Evolutionary conservation across 2,888 invertebrate genomes (phyloP).

Genomic region (Idaea aversata): DNA sequence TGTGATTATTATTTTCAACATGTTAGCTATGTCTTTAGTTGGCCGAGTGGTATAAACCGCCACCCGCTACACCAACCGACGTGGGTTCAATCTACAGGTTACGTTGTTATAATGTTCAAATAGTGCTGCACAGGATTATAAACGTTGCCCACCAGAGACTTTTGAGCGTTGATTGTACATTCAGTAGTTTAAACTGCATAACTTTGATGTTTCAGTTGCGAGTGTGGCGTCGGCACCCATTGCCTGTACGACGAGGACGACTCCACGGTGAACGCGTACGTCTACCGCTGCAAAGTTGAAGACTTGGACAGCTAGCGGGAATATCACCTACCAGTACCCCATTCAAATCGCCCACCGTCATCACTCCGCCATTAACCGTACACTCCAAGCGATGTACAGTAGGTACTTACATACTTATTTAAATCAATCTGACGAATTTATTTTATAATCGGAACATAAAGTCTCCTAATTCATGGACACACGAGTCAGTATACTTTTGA

Average conservation of each 20-base stretch:
- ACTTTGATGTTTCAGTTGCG: conserved; percentile 43
- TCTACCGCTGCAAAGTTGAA: conserved; percentile 36
- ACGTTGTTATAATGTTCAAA: too few species aligned
- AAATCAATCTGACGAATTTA: background rate
- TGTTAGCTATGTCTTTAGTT: too few species aligned
- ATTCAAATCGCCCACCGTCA: conserved; percentile 7
- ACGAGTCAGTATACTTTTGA: background rate
- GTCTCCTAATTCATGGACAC: background rate
- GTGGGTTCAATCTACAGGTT: too few species aligned
- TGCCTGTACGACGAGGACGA: conserved; percentile 41
- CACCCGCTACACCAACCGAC: too few species aligned
- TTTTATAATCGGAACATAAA: background rate
- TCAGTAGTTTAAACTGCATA: too few species aligned
- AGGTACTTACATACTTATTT: background rate
- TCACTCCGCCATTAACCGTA: conserved; percentile 8
- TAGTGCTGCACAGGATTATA: too few species aligned
- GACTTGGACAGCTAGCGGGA: conserved; percentile 30
- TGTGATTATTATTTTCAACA: too few species aligned
- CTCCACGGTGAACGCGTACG: conserved; percentile 12
- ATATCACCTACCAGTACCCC: background rate
- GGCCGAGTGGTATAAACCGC: too few species aligned
- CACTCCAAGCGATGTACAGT: background rate
- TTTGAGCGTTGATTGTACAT: too few species aligned
- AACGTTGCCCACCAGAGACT: too few species aligned
- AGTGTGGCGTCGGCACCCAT: conserved; percentile 27